Evolutionary conservation across 35 echinoderm and acorn worm species (phyloP), one percentile per base, ranked within the genome.

Genomic region (Diadema setosum): DNA sequence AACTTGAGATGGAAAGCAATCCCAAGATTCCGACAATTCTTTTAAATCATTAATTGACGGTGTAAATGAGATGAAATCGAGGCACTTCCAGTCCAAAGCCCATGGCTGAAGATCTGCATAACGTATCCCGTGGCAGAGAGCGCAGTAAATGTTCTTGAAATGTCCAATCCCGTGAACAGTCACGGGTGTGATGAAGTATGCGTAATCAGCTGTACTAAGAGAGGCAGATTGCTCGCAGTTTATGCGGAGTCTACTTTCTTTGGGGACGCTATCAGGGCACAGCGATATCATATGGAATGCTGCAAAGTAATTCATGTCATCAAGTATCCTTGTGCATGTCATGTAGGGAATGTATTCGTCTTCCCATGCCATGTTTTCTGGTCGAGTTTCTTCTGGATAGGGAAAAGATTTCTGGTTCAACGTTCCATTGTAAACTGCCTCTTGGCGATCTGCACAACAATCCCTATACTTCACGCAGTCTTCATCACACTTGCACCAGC

Each of bases 71-170:
- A 32, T 1, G 12, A 12, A 2, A 23, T 17, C 15, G 18, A 14
- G 8, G 18, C 81, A 86, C 23, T 39, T 33, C 39, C 25, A 17
- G 17, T 5, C 7, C 32, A 21, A 42, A 6, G 0, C 2, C 85
- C 85, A 87, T 27, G 26, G 45, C 9, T 29, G 23, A 26, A 87
- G 32, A 17, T 87, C 35, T 4, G n/a, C n/a, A 16, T 15, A 70
- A 35, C 16, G 3, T 12, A 89, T 7, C 14, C 76, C 87, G 35
- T 89, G 74, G 35, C 87, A 89, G 12, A 89, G 29, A 6, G 75
- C 87, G 58, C 87, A 89, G 58, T 64, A 89, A 31, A 81, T 18
- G 23, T 89, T 89, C 56, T 64, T 89, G 56, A 82, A 89, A 16
- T 89, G 58, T 6, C 52, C 73, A 43, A 78, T 41, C 11, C 73